These are phyloP conservation scores for Sinella curviseta DNA, from an alignment of 1,140 invertebrate species.

Conservation along the genomic window DNA sequence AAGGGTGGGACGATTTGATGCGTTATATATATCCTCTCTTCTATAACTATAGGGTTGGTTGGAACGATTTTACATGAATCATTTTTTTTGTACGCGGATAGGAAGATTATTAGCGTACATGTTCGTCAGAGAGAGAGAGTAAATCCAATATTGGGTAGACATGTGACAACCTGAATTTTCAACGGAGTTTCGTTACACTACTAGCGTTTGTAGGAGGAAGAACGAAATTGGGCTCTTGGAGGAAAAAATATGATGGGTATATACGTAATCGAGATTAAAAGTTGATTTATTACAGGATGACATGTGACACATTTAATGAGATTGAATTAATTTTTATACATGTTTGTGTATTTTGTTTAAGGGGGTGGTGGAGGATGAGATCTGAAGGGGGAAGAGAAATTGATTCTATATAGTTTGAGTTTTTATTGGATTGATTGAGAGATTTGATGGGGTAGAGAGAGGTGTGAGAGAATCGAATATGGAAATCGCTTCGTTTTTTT, in stretches of 20 bases:
- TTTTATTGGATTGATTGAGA: neutral
- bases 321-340: neutral
- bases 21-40: too few relatives aligned
- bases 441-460: neutral
- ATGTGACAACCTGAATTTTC: slow-evolving; percentile 16
- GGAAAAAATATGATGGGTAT: too few relatives aligned
- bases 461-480: neutral
- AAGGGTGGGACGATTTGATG: neutral
- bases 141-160: neutral
- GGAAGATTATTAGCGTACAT: too few relatives aligned
- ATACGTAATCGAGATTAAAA: slow-evolving; percentile 11
- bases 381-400: neutral
- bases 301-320: slow-evolving; percentile 13
- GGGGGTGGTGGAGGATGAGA: neutral
- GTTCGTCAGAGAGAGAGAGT: too few relatives aligned
- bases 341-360: neutral
- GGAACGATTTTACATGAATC: neutral
- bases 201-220: neutral
- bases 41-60: too few relatives aligned
- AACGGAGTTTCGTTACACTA: neutral
- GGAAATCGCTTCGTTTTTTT: neutral
- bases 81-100: too few relatives aligned
- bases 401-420: neutral
- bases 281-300: slow-evolving; percentile 11
- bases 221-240: too few relatives aligned